A percentile compares a stretch with the other conserved stretches of the same genome.
Conservation (phyloP, 2,113 vertebrate species). For the Urocitellus parryii region DNA sequence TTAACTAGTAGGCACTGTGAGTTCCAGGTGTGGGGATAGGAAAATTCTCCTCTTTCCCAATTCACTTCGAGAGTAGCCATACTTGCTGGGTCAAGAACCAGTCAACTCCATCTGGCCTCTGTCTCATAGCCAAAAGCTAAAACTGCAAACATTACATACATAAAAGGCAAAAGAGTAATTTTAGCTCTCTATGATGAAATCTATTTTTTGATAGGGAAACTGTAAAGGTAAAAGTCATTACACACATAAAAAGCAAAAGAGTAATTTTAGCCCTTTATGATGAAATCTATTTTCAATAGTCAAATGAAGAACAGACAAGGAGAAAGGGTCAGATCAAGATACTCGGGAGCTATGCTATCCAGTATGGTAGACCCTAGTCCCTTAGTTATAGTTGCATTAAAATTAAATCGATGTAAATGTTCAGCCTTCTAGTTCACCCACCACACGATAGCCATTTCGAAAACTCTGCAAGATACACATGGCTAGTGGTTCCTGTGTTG, state of each 20-base stretch:
- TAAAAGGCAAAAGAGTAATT: neutral
- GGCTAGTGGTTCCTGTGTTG: neutral
- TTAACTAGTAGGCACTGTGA: neutral
- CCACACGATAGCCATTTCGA: neutral
- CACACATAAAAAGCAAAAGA: neutral
- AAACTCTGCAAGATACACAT: neutral
- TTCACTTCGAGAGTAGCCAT: neutral
- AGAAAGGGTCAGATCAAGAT: neutral
- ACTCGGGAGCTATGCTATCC: neutral
- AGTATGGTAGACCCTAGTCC: neutral
- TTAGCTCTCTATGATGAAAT: constrained; percentile 51
- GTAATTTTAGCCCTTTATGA: constrained; percentile 19
- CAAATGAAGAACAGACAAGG: constrained; percentile 53
- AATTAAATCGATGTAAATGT: neutral
- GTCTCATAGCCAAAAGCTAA: constrained; percentile 11
- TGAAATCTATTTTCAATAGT: constrained; percentile 41
- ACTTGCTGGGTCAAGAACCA: neutral
- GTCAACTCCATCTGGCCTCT: constrained; percentile 7
- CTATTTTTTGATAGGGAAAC: neutral
- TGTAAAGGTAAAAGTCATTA: neutral
- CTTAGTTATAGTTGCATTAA: neutral
- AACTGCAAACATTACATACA: constrained; percentile 20
- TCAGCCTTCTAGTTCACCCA: neutral
- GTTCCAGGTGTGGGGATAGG: neutral
- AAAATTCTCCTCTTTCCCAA: neutral